A percentile compares a stretch with the other conserved stretches of the same genome.
phyloP scores from a whole-genome alignment of 2,113 vertebrate species.

The Tor tambroides region DNA sequence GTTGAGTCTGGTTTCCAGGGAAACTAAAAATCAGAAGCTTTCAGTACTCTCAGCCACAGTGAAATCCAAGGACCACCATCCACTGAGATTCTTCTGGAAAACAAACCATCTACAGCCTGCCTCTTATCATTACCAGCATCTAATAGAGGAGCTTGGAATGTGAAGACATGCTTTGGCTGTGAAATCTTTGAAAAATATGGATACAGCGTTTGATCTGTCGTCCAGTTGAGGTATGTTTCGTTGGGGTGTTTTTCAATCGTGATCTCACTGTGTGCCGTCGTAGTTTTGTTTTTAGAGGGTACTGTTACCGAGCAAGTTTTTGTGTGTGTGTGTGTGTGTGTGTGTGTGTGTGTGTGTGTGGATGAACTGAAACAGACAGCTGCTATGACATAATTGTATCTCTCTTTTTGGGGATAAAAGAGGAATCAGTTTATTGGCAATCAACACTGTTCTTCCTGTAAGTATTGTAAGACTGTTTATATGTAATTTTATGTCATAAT shows the following conservation, averaged over 20 bases:
- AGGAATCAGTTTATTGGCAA: not conserved
- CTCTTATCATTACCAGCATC: constrained; percentile 54
- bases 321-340: no score
- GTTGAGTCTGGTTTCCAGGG: constrained; percentile 80
- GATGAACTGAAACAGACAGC: constrained; percentile 12
- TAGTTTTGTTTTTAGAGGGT: not conserved
- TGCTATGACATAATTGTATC: not conserved
- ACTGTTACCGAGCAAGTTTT: not conserved
- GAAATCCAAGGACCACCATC: constrained; percentile 75
- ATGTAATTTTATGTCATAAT: not conserved
- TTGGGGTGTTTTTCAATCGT: not conserved
- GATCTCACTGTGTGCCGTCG: not conserved
- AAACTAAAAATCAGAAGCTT: constrained; percentile 82
- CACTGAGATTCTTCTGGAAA: constrained; percentile 78
- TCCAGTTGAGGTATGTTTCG: constrained; percentile 72
- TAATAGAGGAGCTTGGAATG: not conserved
- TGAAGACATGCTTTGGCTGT: not conserved
- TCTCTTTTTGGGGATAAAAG: not conserved
- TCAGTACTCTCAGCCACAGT: constrained; percentile 74
- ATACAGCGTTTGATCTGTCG: constrained; percentile 60
- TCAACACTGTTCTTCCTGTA: not conserved
- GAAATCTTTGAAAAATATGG: constrained; percentile 50
- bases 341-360: not conserved
- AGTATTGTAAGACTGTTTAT: not conserved
- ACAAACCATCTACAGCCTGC: constrained; percentile 69